Base-by-base conservation (phyloP, 2,888 invertebrate species). In the Timema cristinae region DNA sequence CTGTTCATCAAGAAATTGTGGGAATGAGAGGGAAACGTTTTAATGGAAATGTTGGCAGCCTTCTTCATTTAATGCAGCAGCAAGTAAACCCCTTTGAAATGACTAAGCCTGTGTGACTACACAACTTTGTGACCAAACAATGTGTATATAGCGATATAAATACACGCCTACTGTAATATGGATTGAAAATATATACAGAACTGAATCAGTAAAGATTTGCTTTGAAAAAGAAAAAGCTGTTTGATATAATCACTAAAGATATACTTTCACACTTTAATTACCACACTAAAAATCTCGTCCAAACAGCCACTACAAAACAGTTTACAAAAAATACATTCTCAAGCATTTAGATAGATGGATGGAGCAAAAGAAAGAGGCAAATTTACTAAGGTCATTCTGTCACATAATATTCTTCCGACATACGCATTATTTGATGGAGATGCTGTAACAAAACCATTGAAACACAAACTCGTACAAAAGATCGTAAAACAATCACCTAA, bases 111-210 rank as follows among this genome's bases (percentile, higher is more conserved):
- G 56, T 56, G 56, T 7, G 8, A 11, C 56, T 56, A 56, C 56
- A 56, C 56, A 56, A 56, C 56, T 56, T 56, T 13, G 2, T 56
- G 56, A 56, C 56, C 56, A 56, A 56, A 56, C 15, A 56, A 56
- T 56, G 1, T 11, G 56, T 56, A 7, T 0, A n/a, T 10, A 6
- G 6, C 10, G 13, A 56, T 56, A 11, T 56, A 56, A 56, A 56
- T 1, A 56, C 56, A 8, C 56, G 13, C 2, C 8, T 11, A 13
- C 56, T n/a, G n/a, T 5, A 56, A 56, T 2, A 13, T 52, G 52
- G 52, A 10, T 52, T 4, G 11, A 56, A 56, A 11, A 5, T 56
- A 10, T 4, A 11, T 1, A 11, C 7, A 56, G 0, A 56, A 56
- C 56, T 56, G 1, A 56, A 56, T n/a, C 7, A 13, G 56, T 5